phyloP scores from a whole-genome alignment of 2,888 invertebrate genomes.

The Leistus spinibarbis region DNA sequence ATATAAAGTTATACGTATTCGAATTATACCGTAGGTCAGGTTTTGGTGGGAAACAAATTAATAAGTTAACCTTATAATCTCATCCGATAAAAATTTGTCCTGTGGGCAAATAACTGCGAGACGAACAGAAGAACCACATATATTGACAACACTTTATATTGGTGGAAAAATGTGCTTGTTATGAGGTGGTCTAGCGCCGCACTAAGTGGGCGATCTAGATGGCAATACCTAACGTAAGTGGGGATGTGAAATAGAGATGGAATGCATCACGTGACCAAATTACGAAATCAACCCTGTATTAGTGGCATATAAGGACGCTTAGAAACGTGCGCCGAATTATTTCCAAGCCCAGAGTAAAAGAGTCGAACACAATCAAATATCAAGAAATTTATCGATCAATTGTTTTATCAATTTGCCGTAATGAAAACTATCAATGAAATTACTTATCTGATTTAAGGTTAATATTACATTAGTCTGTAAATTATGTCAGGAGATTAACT shows the following conservation, averaged over 20 bases:
- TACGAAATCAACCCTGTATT: slow-evolving; percentile 56
- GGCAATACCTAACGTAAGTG: neutral
- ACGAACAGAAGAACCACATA: neutral
- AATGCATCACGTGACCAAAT: slow-evolving; percentile 58
- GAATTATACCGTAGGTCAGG: too few relatives aligned
- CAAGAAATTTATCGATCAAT: neutral
- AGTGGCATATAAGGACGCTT: slow-evolving; percentile 42
- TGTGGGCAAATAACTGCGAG: neutral
- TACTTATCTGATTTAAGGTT: too few relatives aligned
- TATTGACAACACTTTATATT: neutral
- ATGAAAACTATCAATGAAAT: too few relatives aligned
- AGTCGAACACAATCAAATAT: neutral
- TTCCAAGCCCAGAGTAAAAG: neutral
- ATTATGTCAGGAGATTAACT: too few relatives aligned
- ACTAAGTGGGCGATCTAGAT: neutral
- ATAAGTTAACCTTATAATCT: neutral
- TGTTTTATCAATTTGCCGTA: neutral
- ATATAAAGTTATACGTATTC: too few relatives aligned
- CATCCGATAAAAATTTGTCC: neutral
- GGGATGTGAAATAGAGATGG: slow-evolving; percentile 45
- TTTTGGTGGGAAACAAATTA: neutral
- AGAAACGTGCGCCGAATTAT: slow-evolving; percentile 32
- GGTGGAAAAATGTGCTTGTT: neutral
- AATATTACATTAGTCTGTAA: too few relatives aligned
- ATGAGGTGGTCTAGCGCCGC: neutral